These are phyloP conservation scores for Criorhina ranunculi DNA, from an alignment of 2,888 invertebrate genomes.

Conservation along the genomic window DNA sequence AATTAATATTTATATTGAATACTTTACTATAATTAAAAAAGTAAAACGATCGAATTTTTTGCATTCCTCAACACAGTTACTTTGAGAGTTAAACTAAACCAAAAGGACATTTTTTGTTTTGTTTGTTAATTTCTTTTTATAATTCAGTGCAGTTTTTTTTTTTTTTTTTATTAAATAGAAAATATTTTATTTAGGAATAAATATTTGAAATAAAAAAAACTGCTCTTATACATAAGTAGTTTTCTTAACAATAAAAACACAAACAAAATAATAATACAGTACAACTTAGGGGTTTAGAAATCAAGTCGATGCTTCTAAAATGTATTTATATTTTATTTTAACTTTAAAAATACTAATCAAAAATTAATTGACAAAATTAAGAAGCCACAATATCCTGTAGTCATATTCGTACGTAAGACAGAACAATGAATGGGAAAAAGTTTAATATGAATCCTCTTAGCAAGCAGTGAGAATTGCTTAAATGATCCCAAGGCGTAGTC, in stretches of 20 bases:
- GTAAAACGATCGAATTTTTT: constrained; percentile 1
- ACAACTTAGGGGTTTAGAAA: not conserved
- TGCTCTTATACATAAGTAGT: not conserved
- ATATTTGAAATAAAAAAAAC: constrained; percentile 29
- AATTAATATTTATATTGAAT: constrained; percentile 19
- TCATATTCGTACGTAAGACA: constrained; percentile 1
- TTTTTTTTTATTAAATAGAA: not conserved
- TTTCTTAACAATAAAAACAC: constrained; percentile 9
- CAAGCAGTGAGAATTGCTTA: too few relatives aligned
- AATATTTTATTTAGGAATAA: constrained; percentile 41
- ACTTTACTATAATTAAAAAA: constrained; percentile 25
- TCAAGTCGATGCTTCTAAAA: not conserved
- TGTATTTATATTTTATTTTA: not conserved
- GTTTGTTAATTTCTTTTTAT: constrained; percentile 11
- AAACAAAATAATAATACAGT: constrained; percentile 13
- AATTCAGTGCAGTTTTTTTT: constrained; percentile 37
- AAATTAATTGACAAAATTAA: constrained; percentile 35
- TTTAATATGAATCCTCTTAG: too few relatives aligned
- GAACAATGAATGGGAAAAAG: not conserved
- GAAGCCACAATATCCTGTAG: constrained; percentile 2
- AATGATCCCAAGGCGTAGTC: too few relatives aligned
- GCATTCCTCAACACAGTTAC: constrained; percentile 26
- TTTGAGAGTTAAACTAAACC: constrained; percentile 12
- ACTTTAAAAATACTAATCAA: constrained; percentile 3
- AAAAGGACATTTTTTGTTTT: constrained; percentile 9